Evolutionary conservation across 2,113 vertebrate species (phyloP).

Genomic region (Spheniscus mendiculus): DNA sequence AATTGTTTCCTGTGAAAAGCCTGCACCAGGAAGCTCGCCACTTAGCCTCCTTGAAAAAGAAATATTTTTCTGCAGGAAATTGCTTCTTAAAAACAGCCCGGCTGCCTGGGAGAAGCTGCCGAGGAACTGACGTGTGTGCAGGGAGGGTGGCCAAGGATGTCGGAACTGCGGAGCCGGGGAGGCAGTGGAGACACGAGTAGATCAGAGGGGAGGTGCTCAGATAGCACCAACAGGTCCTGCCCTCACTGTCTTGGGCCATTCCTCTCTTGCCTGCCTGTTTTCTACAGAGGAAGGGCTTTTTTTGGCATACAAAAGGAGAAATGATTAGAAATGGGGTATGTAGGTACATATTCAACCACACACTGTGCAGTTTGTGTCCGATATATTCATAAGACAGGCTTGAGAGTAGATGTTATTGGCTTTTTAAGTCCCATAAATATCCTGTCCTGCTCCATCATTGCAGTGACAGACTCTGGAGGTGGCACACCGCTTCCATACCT

Average conservation of each 20-base stretch:
- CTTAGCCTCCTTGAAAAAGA: slow-evolving; percentile 12
- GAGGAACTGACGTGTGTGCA: background rate
- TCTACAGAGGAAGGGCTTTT: background rate
- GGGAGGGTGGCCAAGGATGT: background rate
- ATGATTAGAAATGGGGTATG: background rate
- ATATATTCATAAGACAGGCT: background rate
- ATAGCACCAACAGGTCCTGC: background rate
- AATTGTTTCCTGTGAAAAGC: background rate
- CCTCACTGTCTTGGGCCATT: background rate
- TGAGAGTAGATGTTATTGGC: background rate
- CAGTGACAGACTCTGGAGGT: background rate
- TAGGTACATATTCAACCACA: background rate
- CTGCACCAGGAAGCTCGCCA: background rate
- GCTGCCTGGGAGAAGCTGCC: background rate
- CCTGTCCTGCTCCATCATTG: background rate
- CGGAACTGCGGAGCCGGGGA: fast-evolving
- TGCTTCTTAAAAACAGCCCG: background rate
- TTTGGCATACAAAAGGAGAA: background rate
- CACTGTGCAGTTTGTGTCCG: fast-evolving
- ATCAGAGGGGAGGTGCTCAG: background rate
- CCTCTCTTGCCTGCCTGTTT: background rate
- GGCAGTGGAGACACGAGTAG: fast-evolving
- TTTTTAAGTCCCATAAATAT: background rate
- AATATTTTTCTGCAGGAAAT: slow-evolving; percentile 38
- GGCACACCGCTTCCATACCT: background rate